Evolutionary conservation across 2,888 invertebrate species (phyloP), one percentile per base, ranked within the genome.

Genomic region (Hydropsyche betteni): DNA sequence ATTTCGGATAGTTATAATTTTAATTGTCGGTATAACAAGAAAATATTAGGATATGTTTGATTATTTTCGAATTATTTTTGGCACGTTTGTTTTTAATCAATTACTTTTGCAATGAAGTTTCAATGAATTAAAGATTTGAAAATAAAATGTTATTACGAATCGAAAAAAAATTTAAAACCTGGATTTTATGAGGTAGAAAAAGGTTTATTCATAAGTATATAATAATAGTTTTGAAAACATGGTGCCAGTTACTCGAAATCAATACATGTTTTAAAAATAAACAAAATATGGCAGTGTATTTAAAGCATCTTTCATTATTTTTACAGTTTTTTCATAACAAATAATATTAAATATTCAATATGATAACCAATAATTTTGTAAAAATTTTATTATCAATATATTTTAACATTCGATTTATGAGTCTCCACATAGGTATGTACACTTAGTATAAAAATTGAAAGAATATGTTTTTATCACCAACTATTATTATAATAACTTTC

Each of bases 391-490:
- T 16, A 24, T 58, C 24, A 16, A 8, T 58, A 16, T 58, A 14
- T n/a, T 53, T 53, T n/a, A 53, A 53, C 16, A 53, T 58, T 58
- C 58, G 58, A 58, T 58, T 44, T 44, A 44, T 44, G 44, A 44
- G 44, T 44, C 44, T 58, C 58, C 58, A 24, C 58, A 24, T 24
- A 58, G 16, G n/a, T 16, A 58, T 58, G 44, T 44, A 44, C 55
- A 33, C 33, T 64, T 64, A 36, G 34, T 64, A 64, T 64, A 34
- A 64, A 64, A 64, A 36, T 64, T 64, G 64, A 64, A 64, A 64
- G 34, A 64, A 64, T 64, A 36, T 12, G 34, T 64, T 64, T 64
- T 33, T 33, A 36, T 33, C 58, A 58, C 58, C 58, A 58, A 14
- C 58, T 14, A 24, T 58, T 8, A 16, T 58, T 58, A 58, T 24